These are phyloP conservation scores for Fulmarus glacialis DNA, from an alignment of 2,113 vertebrate species.

Conservation along the genomic window DNA sequence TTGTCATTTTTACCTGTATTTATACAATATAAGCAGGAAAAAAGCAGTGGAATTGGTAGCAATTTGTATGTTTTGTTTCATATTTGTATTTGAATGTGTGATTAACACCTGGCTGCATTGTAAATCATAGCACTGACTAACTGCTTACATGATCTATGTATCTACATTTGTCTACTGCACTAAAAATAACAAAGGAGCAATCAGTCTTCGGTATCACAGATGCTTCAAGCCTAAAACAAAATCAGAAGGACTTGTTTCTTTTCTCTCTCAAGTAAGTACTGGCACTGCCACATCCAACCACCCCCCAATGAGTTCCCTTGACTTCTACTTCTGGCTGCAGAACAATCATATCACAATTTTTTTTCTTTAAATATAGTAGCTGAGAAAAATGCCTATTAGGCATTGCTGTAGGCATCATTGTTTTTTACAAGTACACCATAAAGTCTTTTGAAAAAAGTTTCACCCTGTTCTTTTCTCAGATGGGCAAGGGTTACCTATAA, in stretches of 20 bases:
- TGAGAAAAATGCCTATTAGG: background rate
- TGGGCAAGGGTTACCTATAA: background rate
- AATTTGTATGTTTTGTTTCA: fast-evolving
- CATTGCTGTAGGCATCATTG: background rate
- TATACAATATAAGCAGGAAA: background rate
- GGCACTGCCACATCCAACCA: background rate
- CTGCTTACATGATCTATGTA: background rate
- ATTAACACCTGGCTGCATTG: background rate
- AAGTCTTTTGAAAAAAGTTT: background rate
- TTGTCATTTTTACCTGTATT: background rate
- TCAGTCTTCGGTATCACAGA: background rate
- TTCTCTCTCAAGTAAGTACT: background rate
- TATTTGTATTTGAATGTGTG: background rate
- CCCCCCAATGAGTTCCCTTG: background rate
- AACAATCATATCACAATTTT: background rate
- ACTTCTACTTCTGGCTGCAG: background rate
- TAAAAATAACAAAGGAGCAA: background rate
- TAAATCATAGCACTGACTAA: background rate
- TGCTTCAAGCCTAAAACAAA: background rate
- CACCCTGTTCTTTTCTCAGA: background rate
- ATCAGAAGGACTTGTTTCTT: background rate
- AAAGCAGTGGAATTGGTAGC: background rate
- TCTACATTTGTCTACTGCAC: background rate
- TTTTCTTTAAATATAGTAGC: background rate
- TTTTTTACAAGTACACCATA: background rate